phyloP scores from a whole-genome alignment of 2,888 invertebrate genomes.

The Cataglyphis cursor region DNA sequence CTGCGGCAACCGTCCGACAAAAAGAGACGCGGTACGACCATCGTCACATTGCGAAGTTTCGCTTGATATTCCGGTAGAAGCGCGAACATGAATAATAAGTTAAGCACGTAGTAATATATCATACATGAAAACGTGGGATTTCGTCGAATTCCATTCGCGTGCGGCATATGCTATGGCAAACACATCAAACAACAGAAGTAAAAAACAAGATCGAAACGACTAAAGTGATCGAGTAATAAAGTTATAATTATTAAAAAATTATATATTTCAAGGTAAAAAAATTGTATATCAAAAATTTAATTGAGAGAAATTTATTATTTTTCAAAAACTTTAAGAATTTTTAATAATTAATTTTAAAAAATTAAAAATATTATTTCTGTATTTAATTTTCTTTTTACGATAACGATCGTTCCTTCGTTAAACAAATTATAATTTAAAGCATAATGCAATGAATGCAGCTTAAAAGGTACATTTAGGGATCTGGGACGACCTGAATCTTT shows the following conservation, averaged over 20 bases:
- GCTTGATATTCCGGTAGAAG: slow-evolving; percentile 14
- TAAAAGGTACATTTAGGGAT: slow-evolving; percentile 1
- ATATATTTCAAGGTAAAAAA: neutral
- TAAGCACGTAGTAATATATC: slow-evolving; percentile 9
- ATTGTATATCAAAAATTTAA: neutral
- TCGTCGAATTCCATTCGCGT: slow-evolving; percentile 19
- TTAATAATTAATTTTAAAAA: neutral
- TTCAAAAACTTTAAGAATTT: neutral
- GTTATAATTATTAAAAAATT: slow-evolving; percentile 7
- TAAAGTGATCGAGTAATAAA: slow-evolving; percentile 18
- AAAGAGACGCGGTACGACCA: neutral
- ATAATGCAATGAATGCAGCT: slow-evolving; percentile 23
- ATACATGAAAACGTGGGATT: slow-evolving; percentile 16
- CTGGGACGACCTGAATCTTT: slow-evolving; percentile 22
- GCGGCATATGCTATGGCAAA: neutral
- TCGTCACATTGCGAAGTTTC: neutral
- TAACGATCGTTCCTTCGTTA: neutral
- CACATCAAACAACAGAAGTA: neutral
- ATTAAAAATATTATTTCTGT: neutral
- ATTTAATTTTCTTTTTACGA: slow-evolving; percentile 3
- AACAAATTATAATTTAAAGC: slow-evolving; percentile 50
- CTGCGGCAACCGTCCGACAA: neutral
- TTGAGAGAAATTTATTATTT: neutral
- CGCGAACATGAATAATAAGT: slow-evolving; percentile 35
- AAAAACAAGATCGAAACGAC: slow-evolving; percentile 8